Conservation (phyloP, 2,888 invertebrate genomes). For the Synanthedon tipuliformis region DNA sequence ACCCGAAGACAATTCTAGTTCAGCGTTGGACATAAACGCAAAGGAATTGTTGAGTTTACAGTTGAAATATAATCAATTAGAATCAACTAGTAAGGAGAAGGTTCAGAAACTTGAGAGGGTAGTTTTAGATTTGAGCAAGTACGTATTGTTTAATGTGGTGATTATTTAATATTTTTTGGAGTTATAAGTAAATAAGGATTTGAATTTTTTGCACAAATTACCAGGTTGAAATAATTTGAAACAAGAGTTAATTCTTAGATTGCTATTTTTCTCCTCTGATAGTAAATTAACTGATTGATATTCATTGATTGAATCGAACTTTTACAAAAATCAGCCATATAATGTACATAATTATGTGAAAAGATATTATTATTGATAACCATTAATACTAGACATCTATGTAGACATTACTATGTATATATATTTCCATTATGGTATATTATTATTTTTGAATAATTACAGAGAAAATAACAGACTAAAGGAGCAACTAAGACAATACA, state of each 20-base stretch:
- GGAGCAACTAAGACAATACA: conserved; percentile 86
- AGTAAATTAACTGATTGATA: too few species aligned
- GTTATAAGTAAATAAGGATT: too few species aligned
- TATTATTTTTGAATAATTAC: conserved; percentile 15
- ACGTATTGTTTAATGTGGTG: conserved; percentile 16
- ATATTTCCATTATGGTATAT: not conserved
- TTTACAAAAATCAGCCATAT: too few species aligned
- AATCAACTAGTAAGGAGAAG: conserved; percentile 54
- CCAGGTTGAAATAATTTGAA: too few species aligned
- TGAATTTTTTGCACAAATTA: too few species aligned
- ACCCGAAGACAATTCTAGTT: conserved; percentile 42
- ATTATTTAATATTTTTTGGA: not conserved
- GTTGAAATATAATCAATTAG: conserved; percentile 61
- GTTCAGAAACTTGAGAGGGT: conserved; percentile 63
- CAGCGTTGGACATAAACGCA: conserved; percentile 51
- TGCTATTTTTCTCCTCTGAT: too few species aligned
- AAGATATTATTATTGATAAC: too few species aligned
- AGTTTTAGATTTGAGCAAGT: conserved; percentile 75
- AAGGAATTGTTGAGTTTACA: conserved; percentile 64
- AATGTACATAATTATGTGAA: too few species aligned
- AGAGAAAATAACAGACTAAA: conserved; percentile 88
- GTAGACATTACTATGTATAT: not conserved
- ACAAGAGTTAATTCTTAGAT: too few species aligned
- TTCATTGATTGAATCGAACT: too few species aligned
- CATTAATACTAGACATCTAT: too few species aligned